Conservation (phyloP, 2,888 invertebrate genomes). For the Drosophila tripunctata region DNA sequence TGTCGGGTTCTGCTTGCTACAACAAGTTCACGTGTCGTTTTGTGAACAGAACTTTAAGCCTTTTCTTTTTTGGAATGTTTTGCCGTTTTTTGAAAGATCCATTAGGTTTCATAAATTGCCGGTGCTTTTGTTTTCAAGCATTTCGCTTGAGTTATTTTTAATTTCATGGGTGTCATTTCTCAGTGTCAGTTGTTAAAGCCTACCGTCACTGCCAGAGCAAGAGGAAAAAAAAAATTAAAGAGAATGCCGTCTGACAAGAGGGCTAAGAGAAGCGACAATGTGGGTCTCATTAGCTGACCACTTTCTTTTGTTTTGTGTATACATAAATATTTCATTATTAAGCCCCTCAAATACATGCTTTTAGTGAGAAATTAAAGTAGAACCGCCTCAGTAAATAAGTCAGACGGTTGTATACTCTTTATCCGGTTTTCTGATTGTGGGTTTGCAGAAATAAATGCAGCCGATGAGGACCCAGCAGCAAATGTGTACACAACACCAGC, state of each 20-base stretch:
- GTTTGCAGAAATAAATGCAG: too few species aligned
- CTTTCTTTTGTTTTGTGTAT: conserved; percentile 54
- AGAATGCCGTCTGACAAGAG: background rate
- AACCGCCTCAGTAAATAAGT: conserved; percentile 63
- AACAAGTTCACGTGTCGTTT: conserved; percentile 32
- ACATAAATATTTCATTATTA: conserved; percentile 55
- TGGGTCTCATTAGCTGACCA: conserved; percentile 54
- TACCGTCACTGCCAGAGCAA: conserved; percentile 48
- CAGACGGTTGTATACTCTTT: background rate
- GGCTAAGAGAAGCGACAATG: conserved; percentile 28
- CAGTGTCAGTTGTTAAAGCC: conserved; percentile 65
- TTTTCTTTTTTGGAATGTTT: conserved; percentile 44
- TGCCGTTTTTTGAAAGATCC: conserved; percentile 11
- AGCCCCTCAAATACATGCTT: conserved; percentile 36
- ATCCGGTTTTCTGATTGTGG: too few species aligned
- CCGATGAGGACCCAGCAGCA: too few species aligned
- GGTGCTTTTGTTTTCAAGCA: conserved; percentile 66
- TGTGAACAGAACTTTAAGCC: conserved; percentile 66
- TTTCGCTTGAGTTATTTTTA: conserved; percentile 78
- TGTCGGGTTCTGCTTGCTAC: conserved; percentile 29
- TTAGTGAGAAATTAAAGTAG: conserved; percentile 68
- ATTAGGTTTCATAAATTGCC: conserved; percentile 72
- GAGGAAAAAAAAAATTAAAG: background rate
- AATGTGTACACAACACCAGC: too few species aligned
- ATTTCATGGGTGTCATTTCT: conserved; percentile 77